Evolutionary conservation across 2,113 vertebrate species (phyloP).

Genomic region (Eulemur rufifrons): DNA sequence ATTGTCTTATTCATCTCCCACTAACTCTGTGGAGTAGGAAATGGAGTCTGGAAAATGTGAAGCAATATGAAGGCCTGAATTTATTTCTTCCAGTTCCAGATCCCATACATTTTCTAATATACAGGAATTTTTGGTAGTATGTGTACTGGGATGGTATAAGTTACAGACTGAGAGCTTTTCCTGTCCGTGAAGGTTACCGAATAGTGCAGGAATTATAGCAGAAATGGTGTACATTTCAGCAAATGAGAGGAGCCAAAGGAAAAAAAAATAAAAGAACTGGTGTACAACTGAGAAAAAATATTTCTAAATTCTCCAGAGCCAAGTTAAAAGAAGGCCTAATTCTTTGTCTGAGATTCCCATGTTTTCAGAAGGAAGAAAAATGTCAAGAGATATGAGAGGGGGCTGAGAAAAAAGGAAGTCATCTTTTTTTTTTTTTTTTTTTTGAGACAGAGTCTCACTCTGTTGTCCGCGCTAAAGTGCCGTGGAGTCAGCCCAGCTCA

Average conservation of each 20-base stretch:
- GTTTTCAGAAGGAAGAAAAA: neutral
- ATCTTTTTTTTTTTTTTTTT: neutral
- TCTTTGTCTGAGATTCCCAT: neutral
- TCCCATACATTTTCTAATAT: neutral
- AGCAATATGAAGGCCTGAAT: neutral
- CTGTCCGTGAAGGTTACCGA: neutral
- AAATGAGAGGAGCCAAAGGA: neutral
- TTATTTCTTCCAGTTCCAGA: conserved; percentile 10
- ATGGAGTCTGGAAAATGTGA: neutral
- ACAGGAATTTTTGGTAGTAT: neutral
- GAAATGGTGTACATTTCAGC: neutral
- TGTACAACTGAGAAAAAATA: neutral
- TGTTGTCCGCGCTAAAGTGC: no score
- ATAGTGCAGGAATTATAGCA: neutral
- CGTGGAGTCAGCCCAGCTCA: no score
- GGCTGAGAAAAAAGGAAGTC: neutral
- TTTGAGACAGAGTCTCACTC: no score
- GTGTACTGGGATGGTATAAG: neutral
- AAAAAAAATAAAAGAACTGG: neutral
- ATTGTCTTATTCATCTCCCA: neutral
- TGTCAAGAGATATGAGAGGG: neutral
- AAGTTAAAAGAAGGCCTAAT: neutral
- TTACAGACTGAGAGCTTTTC: neutral
- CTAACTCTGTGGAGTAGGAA: neutral
- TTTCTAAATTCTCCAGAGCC: neutral